Conservation (phyloP, 2,888 invertebrate species). For the Ellobium chinense region DNA sequence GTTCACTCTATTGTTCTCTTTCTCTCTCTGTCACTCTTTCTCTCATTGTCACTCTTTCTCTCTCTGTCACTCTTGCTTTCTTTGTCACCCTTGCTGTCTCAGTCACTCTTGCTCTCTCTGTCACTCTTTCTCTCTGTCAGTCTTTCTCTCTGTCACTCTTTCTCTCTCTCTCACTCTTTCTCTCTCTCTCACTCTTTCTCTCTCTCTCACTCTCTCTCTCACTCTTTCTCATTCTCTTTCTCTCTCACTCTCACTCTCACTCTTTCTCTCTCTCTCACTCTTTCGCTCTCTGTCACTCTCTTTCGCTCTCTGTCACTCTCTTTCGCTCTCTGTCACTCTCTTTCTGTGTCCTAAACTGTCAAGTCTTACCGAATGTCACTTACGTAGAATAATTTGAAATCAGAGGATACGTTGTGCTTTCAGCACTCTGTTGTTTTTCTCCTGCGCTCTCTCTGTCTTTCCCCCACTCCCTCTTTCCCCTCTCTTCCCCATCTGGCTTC, state of each 20-base stretch:
- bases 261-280: not conserved
- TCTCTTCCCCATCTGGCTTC: too few relatives aligned
- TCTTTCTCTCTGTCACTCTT: not conserved
- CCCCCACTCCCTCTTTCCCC: too few relatives aligned
- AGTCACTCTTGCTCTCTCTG: not conserved
- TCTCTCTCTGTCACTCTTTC: not conserved
- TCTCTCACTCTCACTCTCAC: not conserved
- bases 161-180: not conserved
- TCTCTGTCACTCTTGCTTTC: not conserved
- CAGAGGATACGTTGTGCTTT: too few relatives aligned
- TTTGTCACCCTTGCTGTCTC: not conserved
- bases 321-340: too few relatives aligned
- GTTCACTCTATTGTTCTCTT: not conserved
- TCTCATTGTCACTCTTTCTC: not conserved
- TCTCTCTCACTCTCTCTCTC: not conserved
- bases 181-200: not conserved
- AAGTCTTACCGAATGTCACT: too few relatives aligned
- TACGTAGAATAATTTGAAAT: too few relatives aligned
- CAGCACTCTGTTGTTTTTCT: too few relatives aligned
- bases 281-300: not conserved
- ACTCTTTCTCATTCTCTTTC: not conserved
- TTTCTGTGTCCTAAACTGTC: too few relatives aligned
- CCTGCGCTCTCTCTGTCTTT: too few relatives aligned
- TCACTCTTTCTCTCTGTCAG: not conserved
- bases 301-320: not conserved